A percentile compares a stretch with the other conserved stretches of the same genome.
Evolutionary conservation across 2,797 vertebrate species (phyloP).

Genomic region (Acrossocheilus wenchowensis): DNA sequence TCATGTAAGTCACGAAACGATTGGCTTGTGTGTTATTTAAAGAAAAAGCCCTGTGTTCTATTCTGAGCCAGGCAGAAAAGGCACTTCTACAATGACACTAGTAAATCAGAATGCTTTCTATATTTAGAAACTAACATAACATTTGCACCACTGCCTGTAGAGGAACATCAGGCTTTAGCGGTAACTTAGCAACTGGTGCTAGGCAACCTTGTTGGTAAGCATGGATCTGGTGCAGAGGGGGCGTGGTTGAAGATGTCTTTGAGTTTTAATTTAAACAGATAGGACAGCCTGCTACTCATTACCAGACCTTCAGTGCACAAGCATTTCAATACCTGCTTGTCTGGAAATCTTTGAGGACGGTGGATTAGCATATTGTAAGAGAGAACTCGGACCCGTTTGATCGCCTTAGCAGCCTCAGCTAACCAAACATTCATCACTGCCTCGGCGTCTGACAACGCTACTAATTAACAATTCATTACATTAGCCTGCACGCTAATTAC

Average conservation of each 20-base stretch:
- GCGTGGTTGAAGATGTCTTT: slow-evolving; percentile 54
- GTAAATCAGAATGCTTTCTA: slow-evolving; percentile 60
- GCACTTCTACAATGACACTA: slow-evolving; percentile 53
- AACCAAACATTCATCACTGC: slow-evolving; percentile 55
- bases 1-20: slow-evolving; percentile 11
- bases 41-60: slow-evolving; percentile 49
- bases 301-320: slow-evolving; percentile 19
- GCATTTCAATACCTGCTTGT: slow-evolving; percentile 37
- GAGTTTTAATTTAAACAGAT: slow-evolving; percentile 50
- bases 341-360: slow-evolving; percentile 26
- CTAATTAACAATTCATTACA: slow-evolving; percentile 63
- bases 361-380: slow-evolving; percentile 39
- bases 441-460: slow-evolving; percentile 52
- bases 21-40: slow-evolving; percentile 27
- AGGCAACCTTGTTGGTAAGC: slow-evolving; percentile 68
- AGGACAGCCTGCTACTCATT: slow-evolving; percentile 38
- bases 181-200: slow-evolving; percentile 67
- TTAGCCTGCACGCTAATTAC: slow-evolving; percentile 61
- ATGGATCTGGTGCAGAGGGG: slow-evolving; percentile 64
- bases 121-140: slow-evolving; percentile 63
- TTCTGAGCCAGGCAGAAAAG: slow-evolving; percentile 58
- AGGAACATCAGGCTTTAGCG: slow-evolving; percentile 59
- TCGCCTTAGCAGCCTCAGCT: slow-evolving; percentile 33
- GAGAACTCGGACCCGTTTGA: slow-evolving; percentile 42
- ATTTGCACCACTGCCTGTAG: slow-evolving; percentile 60